phyloP scores from a whole-genome alignment of 2,113 vertebrate species.

The Micromys minutus region DNA sequence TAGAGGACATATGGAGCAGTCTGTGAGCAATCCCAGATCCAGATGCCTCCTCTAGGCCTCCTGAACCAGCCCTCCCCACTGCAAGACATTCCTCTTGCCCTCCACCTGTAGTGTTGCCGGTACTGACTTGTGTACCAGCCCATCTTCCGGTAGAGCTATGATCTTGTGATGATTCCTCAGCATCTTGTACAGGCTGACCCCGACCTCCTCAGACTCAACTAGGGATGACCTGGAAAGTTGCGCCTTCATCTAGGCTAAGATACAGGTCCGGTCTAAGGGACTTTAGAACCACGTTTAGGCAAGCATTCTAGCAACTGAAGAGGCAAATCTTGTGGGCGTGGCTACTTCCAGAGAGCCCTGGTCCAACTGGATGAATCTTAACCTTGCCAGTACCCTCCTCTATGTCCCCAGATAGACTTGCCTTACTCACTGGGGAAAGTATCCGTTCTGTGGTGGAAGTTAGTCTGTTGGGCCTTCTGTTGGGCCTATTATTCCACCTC shows the following conservation, averaged over 20 bases:
- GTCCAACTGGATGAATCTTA: neutral
- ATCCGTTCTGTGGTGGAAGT: neutral
- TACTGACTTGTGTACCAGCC: neutral
- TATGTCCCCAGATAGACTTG: neutral
- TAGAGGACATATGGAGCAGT: neutral
- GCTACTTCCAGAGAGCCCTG: neutral
- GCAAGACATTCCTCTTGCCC: neutral
- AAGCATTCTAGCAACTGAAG: neutral
- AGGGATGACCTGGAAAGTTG: neutral
- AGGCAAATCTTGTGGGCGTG: neutral
- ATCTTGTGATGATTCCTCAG: neutral
- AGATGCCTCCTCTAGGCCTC: neutral
- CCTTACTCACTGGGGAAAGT: neutral
- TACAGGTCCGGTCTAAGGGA: neutral
- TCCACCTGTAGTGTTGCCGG: neutral
- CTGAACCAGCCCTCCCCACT: neutral
- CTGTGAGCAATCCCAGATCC: neutral
- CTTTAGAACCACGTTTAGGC: neutral
- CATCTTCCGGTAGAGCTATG: neutral
- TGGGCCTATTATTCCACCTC: neutral
- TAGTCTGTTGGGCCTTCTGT: neutral
- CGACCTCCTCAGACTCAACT: neutral
- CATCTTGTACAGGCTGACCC: neutral
- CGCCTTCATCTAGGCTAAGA: neutral
- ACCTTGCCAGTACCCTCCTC: neutral